A percentile compares a stretch with the other conserved stretches of the same genome.
Evolutionary conservation across 1,140 invertebrate genomes (phyloP).

Genomic region (Halesus radiatus): DNA sequence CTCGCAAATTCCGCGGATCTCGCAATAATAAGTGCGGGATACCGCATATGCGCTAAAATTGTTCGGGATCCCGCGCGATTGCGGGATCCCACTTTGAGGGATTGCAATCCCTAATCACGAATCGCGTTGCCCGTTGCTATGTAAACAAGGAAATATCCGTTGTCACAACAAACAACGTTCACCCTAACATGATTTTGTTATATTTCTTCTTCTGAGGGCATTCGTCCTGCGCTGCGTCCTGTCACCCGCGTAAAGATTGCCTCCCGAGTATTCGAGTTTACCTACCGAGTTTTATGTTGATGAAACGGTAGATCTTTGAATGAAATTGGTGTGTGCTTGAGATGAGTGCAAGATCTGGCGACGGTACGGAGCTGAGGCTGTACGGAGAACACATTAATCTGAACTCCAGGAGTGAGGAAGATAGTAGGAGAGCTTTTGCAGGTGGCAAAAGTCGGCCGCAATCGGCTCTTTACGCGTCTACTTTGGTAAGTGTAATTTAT

Average conservation of each 20-base stretch:
- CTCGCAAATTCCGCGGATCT: no score
- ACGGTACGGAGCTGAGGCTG: conserved; percentile 39
- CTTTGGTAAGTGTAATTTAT: conserved; percentile 6
- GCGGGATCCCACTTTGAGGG: no score
- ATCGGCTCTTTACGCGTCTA: conserved; percentile 50
- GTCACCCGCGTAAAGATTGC: background rate
- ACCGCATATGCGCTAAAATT: no score
- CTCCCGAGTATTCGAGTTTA: no score
- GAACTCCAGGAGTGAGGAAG: conserved; percentile 39
- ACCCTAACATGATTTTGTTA: background rate
- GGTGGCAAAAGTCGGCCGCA: conserved; percentile 42
- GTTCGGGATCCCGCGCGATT: no score
- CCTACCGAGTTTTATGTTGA: no score
- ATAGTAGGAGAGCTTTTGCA: conserved; percentile 14
- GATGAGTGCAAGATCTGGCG: conserved; percentile 37
- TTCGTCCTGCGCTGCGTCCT: background rate
- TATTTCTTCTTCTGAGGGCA: no score
- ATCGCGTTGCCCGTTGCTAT: conserved; percentile 17
- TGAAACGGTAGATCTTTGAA: no score
- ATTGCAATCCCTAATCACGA: no score
- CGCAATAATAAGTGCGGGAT: no score
- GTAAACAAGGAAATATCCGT: conserved; percentile 30
- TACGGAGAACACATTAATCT: conserved; percentile 55
- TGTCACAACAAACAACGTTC: conserved; percentile 31
- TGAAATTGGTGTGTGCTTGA: background rate